These are phyloP conservation scores for Synanthedon andrenaeformis DNA, from an alignment of 2,888 invertebrate species.

Conservation along the genomic window DNA sequence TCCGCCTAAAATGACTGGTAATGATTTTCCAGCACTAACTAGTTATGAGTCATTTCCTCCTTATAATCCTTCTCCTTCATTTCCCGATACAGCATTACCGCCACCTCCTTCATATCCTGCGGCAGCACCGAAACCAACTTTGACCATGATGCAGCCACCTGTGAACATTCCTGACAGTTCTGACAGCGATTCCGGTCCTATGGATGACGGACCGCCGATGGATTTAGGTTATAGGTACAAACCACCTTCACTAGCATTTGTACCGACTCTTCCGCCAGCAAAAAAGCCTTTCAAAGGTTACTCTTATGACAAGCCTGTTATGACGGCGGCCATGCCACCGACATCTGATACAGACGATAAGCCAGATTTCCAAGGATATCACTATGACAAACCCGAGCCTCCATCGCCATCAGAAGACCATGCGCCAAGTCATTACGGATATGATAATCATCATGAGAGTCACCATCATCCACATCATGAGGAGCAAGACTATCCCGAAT, in stretches of 20 bases:
- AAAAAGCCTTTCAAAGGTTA: slow-evolving; percentile 42
- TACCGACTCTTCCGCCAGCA: slow-evolving; percentile 36
- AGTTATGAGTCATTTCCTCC: slow-evolving; percentile 59
- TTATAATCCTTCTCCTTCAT: slow-evolving; percentile 23
- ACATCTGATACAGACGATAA: slow-evolving; percentile 20
- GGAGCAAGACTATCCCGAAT: slow-evolving; percentile 38
- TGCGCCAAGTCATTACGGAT: slow-evolving; percentile 15
- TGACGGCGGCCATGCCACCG: slow-evolving; percentile 24
- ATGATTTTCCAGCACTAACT: slow-evolving; percentile 43
- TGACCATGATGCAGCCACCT: slow-evolving; percentile 25
- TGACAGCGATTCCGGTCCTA: slow-evolving; percentile 17
- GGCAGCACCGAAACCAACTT: slow-evolving; percentile 6
- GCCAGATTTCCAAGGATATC: slow-evolving; percentile 30
- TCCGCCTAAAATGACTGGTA: slow-evolving; percentile 29
- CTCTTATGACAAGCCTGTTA: slow-evolving; percentile 47
- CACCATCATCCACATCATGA: slow-evolving; percentile 28
- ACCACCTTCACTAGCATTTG: slow-evolving; percentile 24
- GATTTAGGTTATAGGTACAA: slow-evolving; percentile 45
- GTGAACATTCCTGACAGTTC: slow-evolving; percentile 19
- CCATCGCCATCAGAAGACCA: slow-evolving; percentile 2
- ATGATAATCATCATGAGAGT: slow-evolving; percentile 25
- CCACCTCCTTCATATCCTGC: slow-evolving; percentile 10
- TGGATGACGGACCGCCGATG: slow-evolving; percentile 24
- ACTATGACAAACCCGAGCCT: slow-evolving; percentile 14
- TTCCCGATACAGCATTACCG: slow-evolving; percentile 8